These are phyloP conservation scores for Micronycteris hirsuta DNA, from an alignment of 2,113 vertebrate species.

Conservation along the genomic window DNA sequence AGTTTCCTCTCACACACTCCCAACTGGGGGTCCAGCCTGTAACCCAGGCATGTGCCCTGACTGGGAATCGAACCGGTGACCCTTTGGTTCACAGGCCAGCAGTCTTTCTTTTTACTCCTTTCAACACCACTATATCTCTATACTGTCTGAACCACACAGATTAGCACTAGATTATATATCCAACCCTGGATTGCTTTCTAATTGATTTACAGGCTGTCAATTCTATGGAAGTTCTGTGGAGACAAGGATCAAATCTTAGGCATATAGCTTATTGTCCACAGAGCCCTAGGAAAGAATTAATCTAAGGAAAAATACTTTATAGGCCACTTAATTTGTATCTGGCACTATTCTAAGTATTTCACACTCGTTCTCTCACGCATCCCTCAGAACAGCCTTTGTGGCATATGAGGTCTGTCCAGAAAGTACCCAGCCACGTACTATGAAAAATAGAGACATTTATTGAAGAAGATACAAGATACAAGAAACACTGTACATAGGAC, in stretches of 20 bases:
- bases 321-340: background rate
- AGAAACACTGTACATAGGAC: too few species aligned
- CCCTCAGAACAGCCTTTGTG: background rate
- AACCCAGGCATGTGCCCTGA: too few species aligned
- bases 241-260: background rate
- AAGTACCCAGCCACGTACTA: too few species aligned
- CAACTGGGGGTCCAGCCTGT: too few species aligned
- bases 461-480: too few species aligned
- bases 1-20: too few species aligned
- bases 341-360: background rate
- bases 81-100: too few species aligned
- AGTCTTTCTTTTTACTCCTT: background rate
- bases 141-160: background rate
- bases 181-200: background rate
- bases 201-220: background rate
- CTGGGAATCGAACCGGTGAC: too few species aligned
- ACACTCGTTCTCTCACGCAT: background rate
- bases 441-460: too few species aligned
- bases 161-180: background rate
- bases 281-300: background rate
- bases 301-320: background rate
- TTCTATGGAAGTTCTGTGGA: background rate
- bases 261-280: background rate
- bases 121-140: background rate
- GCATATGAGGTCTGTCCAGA: background rate